Evolutionary conservation across 2,888 invertebrate genomes (phyloP).

Genomic region (Brachylomia viminalis): DNA sequence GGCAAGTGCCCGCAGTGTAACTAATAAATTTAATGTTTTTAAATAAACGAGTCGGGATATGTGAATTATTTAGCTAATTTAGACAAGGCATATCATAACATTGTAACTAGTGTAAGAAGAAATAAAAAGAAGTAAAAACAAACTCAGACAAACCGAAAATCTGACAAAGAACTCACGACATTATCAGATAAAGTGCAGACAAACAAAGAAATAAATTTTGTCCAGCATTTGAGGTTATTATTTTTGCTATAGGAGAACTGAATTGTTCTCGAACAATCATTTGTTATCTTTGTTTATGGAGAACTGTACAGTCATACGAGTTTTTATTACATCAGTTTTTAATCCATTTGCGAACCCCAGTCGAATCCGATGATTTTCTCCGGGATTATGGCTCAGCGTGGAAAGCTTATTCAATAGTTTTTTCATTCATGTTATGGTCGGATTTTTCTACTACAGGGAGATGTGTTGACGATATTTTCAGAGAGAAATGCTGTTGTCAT

Average conservation of each 20-base stretch:
- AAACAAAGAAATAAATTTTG: constrained; percentile 64
- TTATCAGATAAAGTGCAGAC: constrained; percentile 61
- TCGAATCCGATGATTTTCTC: constrained; percentile 34
- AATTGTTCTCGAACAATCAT: constrained; percentile 51
- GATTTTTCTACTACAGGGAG: constrained; percentile 14
- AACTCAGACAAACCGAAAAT: constrained; percentile 14
- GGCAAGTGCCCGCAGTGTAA: too few species aligned
- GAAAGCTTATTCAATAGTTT: constrained; percentile 21
- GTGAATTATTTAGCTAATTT: background rate
- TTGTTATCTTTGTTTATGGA: constrained; percentile 54
- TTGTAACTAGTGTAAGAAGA: constrained; percentile 3
- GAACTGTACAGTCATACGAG: constrained; percentile 33
- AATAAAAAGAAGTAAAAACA: constrained; percentile 19
- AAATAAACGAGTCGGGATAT: too few species aligned
- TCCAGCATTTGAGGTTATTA: constrained; percentile 53
- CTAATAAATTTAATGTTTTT: background rate
- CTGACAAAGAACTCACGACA: constrained; percentile 45
- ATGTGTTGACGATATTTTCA: constrained; percentile 20
- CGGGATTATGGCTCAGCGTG: constrained; percentile 31
- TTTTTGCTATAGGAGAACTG: constrained; percentile 49
- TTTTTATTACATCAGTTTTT: constrained; percentile 41
- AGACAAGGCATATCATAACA: background rate
- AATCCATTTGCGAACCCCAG: constrained; percentile 48
- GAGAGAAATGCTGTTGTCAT: constrained; percentile 6
- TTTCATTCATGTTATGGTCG: constrained; percentile 18